These are phyloP conservation scores for Atta colombica DNA, from an alignment of 1,140 invertebrate species.

Conservation along the genomic window DNA sequence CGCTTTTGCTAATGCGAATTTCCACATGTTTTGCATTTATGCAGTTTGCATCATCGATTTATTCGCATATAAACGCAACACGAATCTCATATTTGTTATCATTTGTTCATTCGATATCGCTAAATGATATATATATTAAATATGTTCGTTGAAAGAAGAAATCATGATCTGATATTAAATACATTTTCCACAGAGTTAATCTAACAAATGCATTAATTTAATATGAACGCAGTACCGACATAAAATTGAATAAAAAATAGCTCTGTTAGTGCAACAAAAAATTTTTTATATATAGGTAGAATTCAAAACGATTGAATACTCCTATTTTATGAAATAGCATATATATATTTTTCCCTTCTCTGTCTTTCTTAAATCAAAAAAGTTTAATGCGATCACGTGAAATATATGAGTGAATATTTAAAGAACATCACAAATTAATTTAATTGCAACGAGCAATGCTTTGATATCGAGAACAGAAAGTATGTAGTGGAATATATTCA, in stretches of 20 bases:
- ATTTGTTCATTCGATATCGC: background rate
- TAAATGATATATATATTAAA: background rate
- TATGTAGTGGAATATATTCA: constrained; percentile 37
- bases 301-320: background rate
- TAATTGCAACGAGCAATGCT: background rate
- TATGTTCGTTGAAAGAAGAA: constrained; percentile 2
- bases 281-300: background rate
- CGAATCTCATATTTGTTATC: constrained; percentile 12
- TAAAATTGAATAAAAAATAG: background rate
- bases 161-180: background rate
- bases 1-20: constrained; percentile 33
- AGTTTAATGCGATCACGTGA: background rate
- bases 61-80: constrained; percentile 11
- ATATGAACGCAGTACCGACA: background rate
- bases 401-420: constrained; percentile 1
- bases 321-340: background rate
- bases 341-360: background rate
- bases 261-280: background rate
- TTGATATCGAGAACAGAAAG: background rate
- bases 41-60: constrained; percentile 48
- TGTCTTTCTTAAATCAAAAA: background rate
- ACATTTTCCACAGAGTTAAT: constrained; percentile 13
- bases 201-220: constrained; percentile 13
- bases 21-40: constrained; percentile 25
- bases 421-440: constrained; percentile 33